Conservation (phyloP, 2,113 vertebrate species). For the Pachycephala philippinensis region DNA sequence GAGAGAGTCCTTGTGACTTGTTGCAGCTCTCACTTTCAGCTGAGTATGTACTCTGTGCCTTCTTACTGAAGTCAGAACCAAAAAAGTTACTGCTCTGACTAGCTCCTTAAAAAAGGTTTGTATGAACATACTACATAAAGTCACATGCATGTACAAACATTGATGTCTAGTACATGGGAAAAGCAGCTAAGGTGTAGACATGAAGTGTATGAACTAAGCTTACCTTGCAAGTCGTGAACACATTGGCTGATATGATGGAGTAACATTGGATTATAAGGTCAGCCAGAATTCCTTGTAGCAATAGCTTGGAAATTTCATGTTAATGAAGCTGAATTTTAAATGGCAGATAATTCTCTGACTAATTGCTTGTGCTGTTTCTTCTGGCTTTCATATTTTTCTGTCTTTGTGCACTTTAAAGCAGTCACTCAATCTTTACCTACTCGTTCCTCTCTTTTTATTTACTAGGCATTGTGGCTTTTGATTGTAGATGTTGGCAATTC, state of each 20-base stretch:
- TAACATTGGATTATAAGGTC: background rate
- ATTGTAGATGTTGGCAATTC: background rate
- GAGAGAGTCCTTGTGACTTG: background rate
- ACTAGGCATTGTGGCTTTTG: background rate
- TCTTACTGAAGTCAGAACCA: background rate
- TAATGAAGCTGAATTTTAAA: background rate
- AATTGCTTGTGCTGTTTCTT: background rate
- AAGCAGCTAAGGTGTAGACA: background rate
- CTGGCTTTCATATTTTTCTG: background rate
- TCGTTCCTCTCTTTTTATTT: background rate
- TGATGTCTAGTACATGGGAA: background rate
- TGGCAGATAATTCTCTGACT: background rate
- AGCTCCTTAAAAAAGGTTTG: background rate
- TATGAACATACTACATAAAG: background rate
- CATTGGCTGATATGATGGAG: background rate
- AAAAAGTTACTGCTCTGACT: background rate
- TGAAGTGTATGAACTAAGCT: background rate
- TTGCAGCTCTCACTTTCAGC: background rate
- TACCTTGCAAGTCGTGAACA: background rate
- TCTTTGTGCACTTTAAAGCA: background rate
- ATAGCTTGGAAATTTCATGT: background rate
- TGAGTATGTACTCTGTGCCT: background rate
- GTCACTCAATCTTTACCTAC: background rate
- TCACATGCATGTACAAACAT: fast-evolving
- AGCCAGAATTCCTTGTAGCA: background rate